A percentile compares a stretch with the other conserved stretches of the same genome.
These are phyloP conservation scores for Acridotheres tristis DNA, from an alignment of 2,797 vertebrate species.

Conservation along the genomic window DNA sequence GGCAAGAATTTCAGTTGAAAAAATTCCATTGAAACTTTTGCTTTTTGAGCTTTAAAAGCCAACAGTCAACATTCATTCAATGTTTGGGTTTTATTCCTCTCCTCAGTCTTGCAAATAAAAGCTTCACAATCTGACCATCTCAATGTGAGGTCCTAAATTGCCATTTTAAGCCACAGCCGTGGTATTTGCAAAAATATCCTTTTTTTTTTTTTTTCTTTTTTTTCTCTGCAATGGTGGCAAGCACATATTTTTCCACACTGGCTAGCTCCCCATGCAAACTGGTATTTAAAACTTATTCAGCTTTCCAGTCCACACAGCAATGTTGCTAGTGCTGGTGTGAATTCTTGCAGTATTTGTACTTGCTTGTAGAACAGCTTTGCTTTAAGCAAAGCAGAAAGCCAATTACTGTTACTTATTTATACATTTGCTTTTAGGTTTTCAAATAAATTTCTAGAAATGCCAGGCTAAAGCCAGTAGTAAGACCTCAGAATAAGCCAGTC, in stretches of 20 bases:
- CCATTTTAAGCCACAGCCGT: not conserved
- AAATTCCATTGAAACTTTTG: not conserved
- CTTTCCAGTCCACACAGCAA: not conserved
- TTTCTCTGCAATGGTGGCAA: not conserved
- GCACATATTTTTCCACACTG: not conserved
- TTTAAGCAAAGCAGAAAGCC: not conserved
- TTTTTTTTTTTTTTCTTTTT: not conserved
- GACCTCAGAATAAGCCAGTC: not conserved
- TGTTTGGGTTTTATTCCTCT: not conserved
- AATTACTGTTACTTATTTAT: not conserved
- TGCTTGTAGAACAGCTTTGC: not conserved
- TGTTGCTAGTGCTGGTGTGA: not conserved
- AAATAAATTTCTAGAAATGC: not conserved
- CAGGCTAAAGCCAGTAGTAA: not conserved
- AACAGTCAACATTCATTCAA: not conserved
- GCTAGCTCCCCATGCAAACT: not conserved
- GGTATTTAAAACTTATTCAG: not conserved
- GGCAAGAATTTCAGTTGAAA: constrained; percentile 25
- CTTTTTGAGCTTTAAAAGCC: not conserved
- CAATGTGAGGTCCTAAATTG: not conserved
- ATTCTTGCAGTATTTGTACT: not conserved
- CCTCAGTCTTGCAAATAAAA: not conserved
- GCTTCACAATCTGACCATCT: not conserved
- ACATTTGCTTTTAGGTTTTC: not conserved
- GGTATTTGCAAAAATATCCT: not conserved